phyloP scores from a whole-genome alignment of 2,888 invertebrate species.

The Drosophila prostipennis region DNA sequence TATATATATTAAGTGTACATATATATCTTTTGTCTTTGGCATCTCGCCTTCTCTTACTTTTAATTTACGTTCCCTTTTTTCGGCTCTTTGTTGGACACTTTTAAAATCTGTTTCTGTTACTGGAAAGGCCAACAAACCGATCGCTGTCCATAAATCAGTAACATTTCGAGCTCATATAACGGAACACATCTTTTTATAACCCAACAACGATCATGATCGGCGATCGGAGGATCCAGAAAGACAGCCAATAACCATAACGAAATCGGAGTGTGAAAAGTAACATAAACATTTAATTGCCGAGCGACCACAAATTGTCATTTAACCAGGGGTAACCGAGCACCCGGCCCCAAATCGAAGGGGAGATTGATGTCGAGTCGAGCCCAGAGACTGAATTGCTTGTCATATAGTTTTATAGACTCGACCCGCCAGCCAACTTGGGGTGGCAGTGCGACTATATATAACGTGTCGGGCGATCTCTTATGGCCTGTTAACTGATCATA shows the following conservation, averaged over 20 bases:
- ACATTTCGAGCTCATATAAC: constrained; percentile 41
- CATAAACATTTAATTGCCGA: constrained; percentile 72
- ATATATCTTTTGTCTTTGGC: constrained; percentile 73
- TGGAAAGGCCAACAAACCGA: constrained; percentile 45
- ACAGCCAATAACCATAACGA: constrained; percentile 33
- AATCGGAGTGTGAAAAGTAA: constrained; percentile 68
- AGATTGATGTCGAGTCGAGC: constrained; percentile 30
- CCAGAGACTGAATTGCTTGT: constrained; percentile 55
- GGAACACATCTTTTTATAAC: constrained; percentile 60
- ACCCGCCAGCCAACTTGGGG: constrained; percentile 10
- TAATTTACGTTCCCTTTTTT: constrained; percentile 69
- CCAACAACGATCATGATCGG: constrained; percentile 36
- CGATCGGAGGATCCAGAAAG: constrained; percentile 28
- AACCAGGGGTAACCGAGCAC: constrained; percentile 46
- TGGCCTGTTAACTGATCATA: constrained; percentile 45
- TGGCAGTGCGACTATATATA: constrained; percentile 9
- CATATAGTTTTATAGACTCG: constrained; percentile 67
- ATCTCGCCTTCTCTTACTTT: constrained; percentile 50
- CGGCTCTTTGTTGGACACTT: constrained; percentile 47
- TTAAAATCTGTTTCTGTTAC: constrained; percentile 55
- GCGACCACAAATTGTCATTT: constrained; percentile 76
- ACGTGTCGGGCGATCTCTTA: constrained; percentile 37
- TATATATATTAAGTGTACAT: constrained; percentile 46
- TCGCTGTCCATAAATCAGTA: constrained; percentile 69
- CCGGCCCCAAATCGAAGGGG: constrained; percentile 30